Evolutionary conservation across 2,888 invertebrate species (phyloP).

Genomic region (Priocnemis perturbator): DNA sequence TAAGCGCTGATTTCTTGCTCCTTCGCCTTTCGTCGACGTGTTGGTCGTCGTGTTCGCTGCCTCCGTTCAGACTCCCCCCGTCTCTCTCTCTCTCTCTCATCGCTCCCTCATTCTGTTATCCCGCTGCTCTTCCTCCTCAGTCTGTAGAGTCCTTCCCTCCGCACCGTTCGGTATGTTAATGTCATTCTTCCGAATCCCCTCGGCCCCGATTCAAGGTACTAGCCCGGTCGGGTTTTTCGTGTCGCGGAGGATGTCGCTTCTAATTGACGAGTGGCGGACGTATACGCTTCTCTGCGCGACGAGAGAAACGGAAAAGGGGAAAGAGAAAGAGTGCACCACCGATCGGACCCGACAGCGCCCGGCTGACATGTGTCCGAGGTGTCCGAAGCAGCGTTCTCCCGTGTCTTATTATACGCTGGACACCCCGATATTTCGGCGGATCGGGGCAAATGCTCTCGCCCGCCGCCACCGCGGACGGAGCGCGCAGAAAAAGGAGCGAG

Average conservation of each 20-base stretch:
- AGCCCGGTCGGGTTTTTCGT: slow-evolving; percentile 66
- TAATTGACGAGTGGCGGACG: slow-evolving; percentile 68
- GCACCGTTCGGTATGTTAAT: slow-evolving; percentile 64
- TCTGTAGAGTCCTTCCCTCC: slow-evolving; percentile 19
- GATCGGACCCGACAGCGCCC: slow-evolving; percentile 17
- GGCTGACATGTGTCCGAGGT: slow-evolving; percentile 68
- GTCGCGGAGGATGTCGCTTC: slow-evolving; percentile 62
- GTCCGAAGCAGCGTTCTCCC: slow-evolving; percentile 62
- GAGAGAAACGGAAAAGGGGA: slow-evolving; percentile 26
- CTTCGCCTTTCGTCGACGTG: slow-evolving; percentile 14
- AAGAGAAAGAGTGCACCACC: slow-evolving; percentile 19
- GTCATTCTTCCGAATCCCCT: slow-evolving; percentile 65
- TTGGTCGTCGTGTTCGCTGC: slow-evolving; percentile 5
- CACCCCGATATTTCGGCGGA: slow-evolving; percentile 48
- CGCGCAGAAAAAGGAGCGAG: slow-evolving; percentile 37
- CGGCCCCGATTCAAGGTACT: slow-evolving; percentile 62
- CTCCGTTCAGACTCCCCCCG: not conserved
- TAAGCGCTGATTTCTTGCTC: slow-evolving; percentile 49
- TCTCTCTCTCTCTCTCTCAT: not conserved
- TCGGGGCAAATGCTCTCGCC: not conserved
- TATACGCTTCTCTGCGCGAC: slow-evolving; percentile 33
- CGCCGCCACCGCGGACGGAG: not conserved
- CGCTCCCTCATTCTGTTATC: slow-evolving; percentile 24
- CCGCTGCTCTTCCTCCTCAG: slow-evolving; percentile 6
- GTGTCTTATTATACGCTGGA: slow-evolving; percentile 65